Conservation (phyloP, 2,797 vertebrate species). For the Mycteria americana region DNA sequence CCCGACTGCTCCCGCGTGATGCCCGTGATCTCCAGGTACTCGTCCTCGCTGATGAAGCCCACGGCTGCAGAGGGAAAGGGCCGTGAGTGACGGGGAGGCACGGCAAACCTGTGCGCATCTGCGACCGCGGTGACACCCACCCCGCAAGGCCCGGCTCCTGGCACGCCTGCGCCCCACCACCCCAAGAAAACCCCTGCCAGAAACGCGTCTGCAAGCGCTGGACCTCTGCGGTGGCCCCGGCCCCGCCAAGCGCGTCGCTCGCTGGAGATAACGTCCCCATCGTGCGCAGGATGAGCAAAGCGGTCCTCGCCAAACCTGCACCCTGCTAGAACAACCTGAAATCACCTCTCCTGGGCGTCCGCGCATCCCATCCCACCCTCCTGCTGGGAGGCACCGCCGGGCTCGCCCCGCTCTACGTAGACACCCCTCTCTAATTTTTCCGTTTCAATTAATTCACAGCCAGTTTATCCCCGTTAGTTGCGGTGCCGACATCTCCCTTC, state of each 20-base stretch:
- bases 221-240: accelerated
- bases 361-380: not conserved
- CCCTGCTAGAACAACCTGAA: not conserved
- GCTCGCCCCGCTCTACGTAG: not conserved
- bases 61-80: constrained; percentile 72
- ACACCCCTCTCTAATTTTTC: not conserved
- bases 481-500: not conserved
- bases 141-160: accelerated
- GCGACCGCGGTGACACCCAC: accelerated
- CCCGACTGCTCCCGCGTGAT: constrained; percentile 95
- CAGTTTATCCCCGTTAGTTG: not conserved
- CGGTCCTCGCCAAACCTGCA: not conserved
- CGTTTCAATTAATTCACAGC: not conserved
- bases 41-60: constrained; percentile 89
- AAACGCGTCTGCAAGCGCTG: not conserved
- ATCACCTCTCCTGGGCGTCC: not conserved
- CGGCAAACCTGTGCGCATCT: accelerated
- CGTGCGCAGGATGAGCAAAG: accelerated
- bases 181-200: not conserved
- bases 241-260: accelerated
- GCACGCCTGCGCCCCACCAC: accelerated
- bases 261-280: no score
- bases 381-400: not conserved
- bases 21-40: constrained; percentile 90
- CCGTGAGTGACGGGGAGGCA: accelerated